Evolutionary conservation across 2,113 vertebrate species (phyloP).

Genomic region (Erythrocebus patas): DNA sequence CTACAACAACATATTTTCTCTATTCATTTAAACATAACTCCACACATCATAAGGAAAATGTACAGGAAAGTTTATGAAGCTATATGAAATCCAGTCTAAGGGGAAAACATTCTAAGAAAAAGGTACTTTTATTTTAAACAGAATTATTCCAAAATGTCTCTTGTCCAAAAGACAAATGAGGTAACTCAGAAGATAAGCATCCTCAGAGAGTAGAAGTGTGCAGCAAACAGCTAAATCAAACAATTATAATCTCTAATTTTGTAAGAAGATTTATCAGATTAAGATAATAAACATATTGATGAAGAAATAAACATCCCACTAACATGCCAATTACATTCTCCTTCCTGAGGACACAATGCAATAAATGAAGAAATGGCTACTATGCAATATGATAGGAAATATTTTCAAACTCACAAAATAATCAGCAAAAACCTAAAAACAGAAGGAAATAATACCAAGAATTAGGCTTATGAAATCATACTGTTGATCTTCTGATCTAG

Average conservation of each 20-base stretch:
- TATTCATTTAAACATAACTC: neutral
- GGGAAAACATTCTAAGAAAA: conserved; percentile 91
- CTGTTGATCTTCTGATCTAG: neutral
- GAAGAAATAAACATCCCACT: neutral
- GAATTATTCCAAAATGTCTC: neutral
- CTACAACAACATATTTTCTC: neutral
- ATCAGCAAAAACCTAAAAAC: neutral
- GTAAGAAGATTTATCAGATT: neutral
- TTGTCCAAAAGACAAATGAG: neutral
- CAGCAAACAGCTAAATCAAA: neutral
- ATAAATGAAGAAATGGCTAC: neutral
- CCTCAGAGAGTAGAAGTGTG: neutral
- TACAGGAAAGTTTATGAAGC: conserved; percentile 88
- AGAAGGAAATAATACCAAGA: neutral
- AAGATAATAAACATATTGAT: neutral
- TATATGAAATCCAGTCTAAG: conserved; percentile 88
- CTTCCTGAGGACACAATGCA: neutral
- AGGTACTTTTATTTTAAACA: conserved; percentile 46
- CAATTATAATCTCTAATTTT: neutral
- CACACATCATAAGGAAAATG: conserved; percentile 84
- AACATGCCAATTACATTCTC: neutral
- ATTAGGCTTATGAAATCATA: neutral
- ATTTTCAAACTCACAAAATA: neutral
- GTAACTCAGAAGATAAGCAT: neutral
- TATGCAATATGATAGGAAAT: neutral